Evolutionary conservation across 2,113 vertebrate genomes (phyloP).

Genomic region (Todiramphus saurophagus): DNA sequence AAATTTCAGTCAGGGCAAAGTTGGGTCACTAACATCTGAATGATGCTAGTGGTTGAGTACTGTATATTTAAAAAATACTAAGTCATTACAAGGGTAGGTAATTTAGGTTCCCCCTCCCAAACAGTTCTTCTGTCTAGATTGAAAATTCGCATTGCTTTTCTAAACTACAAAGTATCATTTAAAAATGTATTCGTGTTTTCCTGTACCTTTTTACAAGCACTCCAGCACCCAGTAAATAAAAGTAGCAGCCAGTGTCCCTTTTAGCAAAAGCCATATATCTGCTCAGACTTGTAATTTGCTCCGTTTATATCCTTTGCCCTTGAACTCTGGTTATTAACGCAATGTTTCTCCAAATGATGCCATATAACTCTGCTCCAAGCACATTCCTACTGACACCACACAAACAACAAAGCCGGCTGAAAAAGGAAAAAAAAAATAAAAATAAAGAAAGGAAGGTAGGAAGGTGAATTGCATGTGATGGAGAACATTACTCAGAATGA

Average conservation of each 20-base stretch:
- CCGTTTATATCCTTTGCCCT: slow-evolving; percentile 87
- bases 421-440: background rate
- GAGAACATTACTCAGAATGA: slow-evolving; percentile 61
- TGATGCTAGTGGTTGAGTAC: background rate
- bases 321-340: slow-evolving; percentile 89
- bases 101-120: background rate
- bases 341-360: slow-evolving; percentile 87
- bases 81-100: background rate
- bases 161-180: slow-evolving; percentile 28
- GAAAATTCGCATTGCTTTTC: slow-evolving; percentile 53
- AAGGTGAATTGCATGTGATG: slow-evolving; percentile 51
- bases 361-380: slow-evolving; percentile 82
- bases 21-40: background rate
- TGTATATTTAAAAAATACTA: background rate
- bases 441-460: background rate
- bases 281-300: slow-evolving; percentile 86
- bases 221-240: slow-evolving; percentile 82
- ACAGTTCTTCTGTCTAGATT: background rate
- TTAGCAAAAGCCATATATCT: slow-evolving; percentile 87
- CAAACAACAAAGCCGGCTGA: slow-evolving; percentile 70
- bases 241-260: slow-evolving; percentile 80
- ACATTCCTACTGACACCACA: slow-evolving; percentile 74
- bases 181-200: slow-evolving; percentile 64
- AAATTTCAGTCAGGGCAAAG: slow-evolving; percentile 28
- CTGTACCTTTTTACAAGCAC: slow-evolving; percentile 68